A percentile compares a stretch with the other conserved stretches of the same genome.
These are phyloP conservation scores for Eutrigla gurnardus DNA, from an alignment of 2,797 vertebrate species.

Conservation along the genomic window DNA sequence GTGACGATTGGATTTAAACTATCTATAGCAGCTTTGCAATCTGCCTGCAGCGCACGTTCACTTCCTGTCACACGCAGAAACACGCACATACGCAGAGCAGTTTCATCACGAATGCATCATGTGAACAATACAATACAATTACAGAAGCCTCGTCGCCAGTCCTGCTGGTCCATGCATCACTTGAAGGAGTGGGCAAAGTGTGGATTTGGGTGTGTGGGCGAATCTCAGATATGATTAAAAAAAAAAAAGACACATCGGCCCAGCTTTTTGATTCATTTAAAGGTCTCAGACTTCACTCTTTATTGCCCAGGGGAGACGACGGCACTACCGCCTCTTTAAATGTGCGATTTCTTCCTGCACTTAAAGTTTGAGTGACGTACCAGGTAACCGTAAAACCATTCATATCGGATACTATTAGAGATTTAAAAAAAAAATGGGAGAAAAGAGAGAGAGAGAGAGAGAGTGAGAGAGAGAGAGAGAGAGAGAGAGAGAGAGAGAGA, in stretches of 20 bases:
- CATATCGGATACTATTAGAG: not conserved
- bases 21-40: conserved; percentile 70
- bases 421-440: no score
- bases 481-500: no score
- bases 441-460: no score
- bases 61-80: conserved; percentile 20
- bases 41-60: conserved; percentile 51
- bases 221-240: conserved; percentile 42
- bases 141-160: conserved; percentile 34
- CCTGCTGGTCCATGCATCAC: conserved; percentile 60
- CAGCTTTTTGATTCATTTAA: conserved; percentile 74
- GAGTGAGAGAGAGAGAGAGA: no score
- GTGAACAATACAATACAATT: conserved; percentile 69
- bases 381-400: conserved; percentile 12
- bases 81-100: conserved; percentile 18
- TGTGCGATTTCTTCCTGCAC: conserved; percentile 41
- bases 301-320: conserved; percentile 57
- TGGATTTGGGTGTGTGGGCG: conserved; percentile 25
- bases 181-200: conserved; percentile 34
- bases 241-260: conserved; percentile 54
- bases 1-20: conserved; percentile 73
- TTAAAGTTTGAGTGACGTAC: conserved; percentile 19
- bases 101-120: conserved; percentile 70
- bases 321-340: conserved; percentile 45
- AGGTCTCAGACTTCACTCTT: conserved; percentile 63